Evolutionary conservation across 2,113 vertebrate genomes (phyloP).

Genomic region (Pandion haliaetus): DNA sequence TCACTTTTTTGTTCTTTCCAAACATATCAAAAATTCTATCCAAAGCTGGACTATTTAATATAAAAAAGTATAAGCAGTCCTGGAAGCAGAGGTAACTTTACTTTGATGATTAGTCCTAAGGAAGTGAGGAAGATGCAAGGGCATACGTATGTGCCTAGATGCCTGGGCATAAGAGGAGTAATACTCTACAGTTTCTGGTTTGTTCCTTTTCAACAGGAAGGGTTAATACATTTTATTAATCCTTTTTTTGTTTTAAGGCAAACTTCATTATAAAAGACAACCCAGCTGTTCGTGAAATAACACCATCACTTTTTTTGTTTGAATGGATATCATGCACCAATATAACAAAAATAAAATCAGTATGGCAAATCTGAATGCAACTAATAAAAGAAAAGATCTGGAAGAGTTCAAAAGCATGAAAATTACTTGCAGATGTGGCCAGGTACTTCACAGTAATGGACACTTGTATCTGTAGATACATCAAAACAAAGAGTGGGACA

Average conservation of each 20-base stretch:
- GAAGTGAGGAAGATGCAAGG: not conserved
- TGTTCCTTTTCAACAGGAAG: not conserved
- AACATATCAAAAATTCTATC: not conserved
- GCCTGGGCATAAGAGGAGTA: not conserved
- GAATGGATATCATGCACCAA: not conserved
- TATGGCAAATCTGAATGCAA: not conserved
- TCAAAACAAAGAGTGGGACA: not conserved
- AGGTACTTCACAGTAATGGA: not conserved
- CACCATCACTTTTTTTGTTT: not conserved
- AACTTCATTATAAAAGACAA: not conserved
- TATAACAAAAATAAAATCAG: not conserved
- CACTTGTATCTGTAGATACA: not conserved
- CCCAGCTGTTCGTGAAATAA: not conserved
- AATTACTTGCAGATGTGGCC: not conserved
- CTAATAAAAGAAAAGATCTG: not conserved
- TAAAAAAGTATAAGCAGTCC: not conserved
- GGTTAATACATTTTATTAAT: not conserved
- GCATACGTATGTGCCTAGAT: not conserved
- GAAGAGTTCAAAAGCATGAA: not conserved
- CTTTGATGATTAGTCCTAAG: not conserved
- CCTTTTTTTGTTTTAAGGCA: not conserved
- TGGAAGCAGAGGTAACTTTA: not conserved
- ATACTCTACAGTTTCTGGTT: not conserved
- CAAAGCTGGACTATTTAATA: not conserved
- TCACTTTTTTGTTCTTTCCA: not conserved